Conservation (phyloP, 2,888 invertebrate genomes). For the Cephus pygmeus region DNA sequence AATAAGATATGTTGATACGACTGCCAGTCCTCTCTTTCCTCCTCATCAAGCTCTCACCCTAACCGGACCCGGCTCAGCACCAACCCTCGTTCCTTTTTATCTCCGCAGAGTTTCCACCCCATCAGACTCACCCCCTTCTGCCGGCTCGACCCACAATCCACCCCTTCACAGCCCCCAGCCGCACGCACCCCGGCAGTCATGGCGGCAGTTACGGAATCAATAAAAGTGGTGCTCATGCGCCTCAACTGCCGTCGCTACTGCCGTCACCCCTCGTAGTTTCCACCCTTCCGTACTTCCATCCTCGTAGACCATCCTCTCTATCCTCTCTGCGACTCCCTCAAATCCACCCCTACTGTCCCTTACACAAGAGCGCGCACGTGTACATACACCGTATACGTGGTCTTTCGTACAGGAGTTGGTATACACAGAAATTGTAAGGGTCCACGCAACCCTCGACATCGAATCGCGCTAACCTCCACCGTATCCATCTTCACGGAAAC, state of each 20-base stretch:
- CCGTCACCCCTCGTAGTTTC: conserved; percentile 31
- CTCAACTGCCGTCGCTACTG: conserved; percentile 62
- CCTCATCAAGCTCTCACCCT: conserved; percentile 29
- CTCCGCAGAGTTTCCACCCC: conserved; percentile 67
- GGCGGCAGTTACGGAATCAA: conserved; percentile 67
- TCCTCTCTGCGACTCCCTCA: conserved; percentile 23
- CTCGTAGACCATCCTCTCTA: conserved; percentile 18
- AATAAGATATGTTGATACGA: conserved; percentile 62
- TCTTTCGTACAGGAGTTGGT: background rate
- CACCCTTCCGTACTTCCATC: conserved; percentile 16
- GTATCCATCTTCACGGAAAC: conserved; percentile 52
- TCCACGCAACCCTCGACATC: conserved; percentile 39
- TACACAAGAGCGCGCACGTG: background rate
- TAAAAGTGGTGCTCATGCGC: conserved; percentile 67
- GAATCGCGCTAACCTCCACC: conserved; percentile 59
- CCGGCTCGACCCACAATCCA: conserved; percentile 7
- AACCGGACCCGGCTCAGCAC: conserved; percentile 45
- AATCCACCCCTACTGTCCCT: conserved; percentile 14
- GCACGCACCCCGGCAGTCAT: conserved; percentile 55
- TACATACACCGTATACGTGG: background rate
- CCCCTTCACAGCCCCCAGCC: conserved; percentile 10
- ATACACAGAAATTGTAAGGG: background rate
- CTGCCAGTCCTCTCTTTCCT: conserved; percentile 37
- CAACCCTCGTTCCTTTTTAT: conserved; percentile 66
- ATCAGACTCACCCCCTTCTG: conserved; percentile 61